phyloP scores from a whole-genome alignment of 2,797 vertebrate genomes.

The Cephalopachus bancanus region DNA sequence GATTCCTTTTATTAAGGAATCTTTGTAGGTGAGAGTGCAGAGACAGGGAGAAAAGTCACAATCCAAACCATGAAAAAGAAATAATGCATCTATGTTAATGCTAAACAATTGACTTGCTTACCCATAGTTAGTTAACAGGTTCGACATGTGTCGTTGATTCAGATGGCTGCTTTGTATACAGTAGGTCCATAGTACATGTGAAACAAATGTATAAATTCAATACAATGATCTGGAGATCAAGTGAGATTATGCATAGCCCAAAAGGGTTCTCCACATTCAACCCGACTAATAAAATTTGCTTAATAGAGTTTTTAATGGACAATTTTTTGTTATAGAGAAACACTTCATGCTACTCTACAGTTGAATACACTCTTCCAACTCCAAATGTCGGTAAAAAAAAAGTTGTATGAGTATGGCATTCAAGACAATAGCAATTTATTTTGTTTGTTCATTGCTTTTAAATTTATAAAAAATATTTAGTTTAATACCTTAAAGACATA shows the following conservation, averaged over 20 bases:
- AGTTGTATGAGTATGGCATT: neutral
- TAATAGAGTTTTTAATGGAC: neutral
- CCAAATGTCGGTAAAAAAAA: neutral
- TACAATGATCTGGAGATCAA: neutral
- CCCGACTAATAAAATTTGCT: neutral
- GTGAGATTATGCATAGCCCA: neutral
- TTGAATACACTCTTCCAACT: neutral
- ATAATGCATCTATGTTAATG: neutral
- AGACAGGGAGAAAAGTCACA: conserved; percentile 59
- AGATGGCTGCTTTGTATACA: neutral
- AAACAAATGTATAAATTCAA: neutral
- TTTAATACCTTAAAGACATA: neutral
- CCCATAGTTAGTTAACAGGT: neutral
- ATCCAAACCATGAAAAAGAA: neutral
- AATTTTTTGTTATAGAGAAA: neutral
- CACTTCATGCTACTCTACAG: fast-evolving
- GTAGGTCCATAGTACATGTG: neutral
- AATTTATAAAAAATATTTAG: neutral
- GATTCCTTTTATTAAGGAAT: conserved; percentile 42
- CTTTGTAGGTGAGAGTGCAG: neutral
- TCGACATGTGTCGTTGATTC: neutral
- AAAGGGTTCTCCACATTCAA: neutral
- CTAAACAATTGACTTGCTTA: neutral
- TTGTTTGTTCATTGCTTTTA: neutral
- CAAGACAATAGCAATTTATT: neutral